A percentile compares a stretch with the other conserved stretches of the same genome.
phyloP scores from a whole-genome alignment of 2,113 vertebrate genomes.

The Myxocyprinus asiaticus region DNA sequence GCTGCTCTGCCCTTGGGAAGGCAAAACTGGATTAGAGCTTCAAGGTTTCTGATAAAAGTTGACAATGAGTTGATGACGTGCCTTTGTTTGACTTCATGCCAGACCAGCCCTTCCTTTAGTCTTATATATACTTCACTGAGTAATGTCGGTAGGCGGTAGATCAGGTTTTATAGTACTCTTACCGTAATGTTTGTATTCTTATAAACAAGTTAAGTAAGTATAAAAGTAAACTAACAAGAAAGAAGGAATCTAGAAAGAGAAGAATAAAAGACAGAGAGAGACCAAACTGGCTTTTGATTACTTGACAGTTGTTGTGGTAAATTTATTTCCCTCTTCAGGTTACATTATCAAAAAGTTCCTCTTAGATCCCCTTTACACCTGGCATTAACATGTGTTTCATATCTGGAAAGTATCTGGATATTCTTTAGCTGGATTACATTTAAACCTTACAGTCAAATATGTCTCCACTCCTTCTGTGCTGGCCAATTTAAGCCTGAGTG shows the following conservation, averaged over 20 bases:
- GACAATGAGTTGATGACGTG: background rate
- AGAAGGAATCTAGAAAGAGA: background rate
- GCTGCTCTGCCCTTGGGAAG: background rate
- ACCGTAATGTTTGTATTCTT: background rate
- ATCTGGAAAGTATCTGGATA: too few species aligned
- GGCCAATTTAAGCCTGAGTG: too few species aligned
- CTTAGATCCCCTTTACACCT: too few species aligned
- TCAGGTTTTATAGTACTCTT: background rate
- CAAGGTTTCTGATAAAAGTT: conserved; percentile 16
- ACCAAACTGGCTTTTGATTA: background rate
- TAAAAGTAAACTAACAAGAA: background rate
- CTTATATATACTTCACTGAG: background rate
- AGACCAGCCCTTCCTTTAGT: background rate
- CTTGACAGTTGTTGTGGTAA: background rate
- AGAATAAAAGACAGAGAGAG: background rate
- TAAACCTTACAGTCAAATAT: too few species aligned
- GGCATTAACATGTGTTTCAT: too few species aligned
- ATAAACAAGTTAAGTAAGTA: background rate
- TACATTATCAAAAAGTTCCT: too few species aligned
- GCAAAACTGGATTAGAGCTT: background rate
- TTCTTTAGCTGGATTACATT: too few species aligned
- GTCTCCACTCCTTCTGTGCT: too few species aligned
- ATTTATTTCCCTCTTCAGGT: too few species aligned
- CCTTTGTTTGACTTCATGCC: too few species aligned
- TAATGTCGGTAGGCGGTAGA: background rate